Percentiles rank a stretch among this genome's conserved stretches.
These are phyloP conservation scores for Apamea sordens DNA, from an alignment of 2,888 invertebrate genomes.

Conservation along the genomic window DNA sequence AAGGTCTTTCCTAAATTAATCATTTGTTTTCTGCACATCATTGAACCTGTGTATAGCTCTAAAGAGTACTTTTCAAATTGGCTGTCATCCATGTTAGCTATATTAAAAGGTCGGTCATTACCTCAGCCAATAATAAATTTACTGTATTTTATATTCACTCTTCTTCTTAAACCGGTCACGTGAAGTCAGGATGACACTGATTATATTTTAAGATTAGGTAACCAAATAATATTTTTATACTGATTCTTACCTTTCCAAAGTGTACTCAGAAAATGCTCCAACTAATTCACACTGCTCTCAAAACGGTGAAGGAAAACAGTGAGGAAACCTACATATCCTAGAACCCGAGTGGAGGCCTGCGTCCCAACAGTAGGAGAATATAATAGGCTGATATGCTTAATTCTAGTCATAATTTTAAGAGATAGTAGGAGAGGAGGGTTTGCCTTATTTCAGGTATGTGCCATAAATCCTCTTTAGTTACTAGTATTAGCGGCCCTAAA, in stretches of 20 bases:
- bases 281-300: background rate
- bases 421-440: background rate
- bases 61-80: background rate
- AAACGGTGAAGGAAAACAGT: background rate
- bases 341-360: background rate
- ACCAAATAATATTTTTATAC: background rate
- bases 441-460: background rate
- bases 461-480: too few species aligned
- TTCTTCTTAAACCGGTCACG: constrained; percentile 12
- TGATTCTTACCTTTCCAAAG: background rate
- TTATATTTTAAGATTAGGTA: background rate
- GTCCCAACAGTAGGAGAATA: too few species aligned
- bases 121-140: background rate
- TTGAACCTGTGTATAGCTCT: background rate
- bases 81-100: background rate
- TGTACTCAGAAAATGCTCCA: background rate
- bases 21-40: background rate
- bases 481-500: background rate
- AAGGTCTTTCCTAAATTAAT: background rate
- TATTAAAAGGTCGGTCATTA: background rate
- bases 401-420: constrained; percentile 4
- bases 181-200: constrained; percentile 20
- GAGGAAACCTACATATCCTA: background rate
- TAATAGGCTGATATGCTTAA: too few species aligned
- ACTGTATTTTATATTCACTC: background rate